Evolutionary conservation across 2,888 invertebrate species (phyloP).

Genomic region (Eristalis intricaria): DNA sequence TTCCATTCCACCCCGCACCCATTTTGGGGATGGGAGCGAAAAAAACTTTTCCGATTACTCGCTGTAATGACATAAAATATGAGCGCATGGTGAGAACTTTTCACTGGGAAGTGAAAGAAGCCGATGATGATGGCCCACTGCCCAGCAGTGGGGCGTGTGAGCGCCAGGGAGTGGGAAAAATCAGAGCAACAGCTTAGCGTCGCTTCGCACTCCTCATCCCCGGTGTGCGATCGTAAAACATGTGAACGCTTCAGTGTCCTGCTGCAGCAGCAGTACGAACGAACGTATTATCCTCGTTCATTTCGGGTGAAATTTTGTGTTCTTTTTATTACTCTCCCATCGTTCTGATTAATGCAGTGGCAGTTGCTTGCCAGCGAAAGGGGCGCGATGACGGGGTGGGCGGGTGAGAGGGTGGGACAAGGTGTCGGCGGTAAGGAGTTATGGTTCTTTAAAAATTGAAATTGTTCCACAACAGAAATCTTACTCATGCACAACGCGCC

Average conservation of each 20-base stretch:
- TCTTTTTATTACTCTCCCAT: conserved; percentile 26
- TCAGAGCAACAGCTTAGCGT: conserved; percentile 68
- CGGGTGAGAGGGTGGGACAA: neutral
- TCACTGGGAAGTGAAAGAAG: neutral
- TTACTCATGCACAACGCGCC: conserved; percentile 24
- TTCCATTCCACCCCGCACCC: conserved; percentile 27
- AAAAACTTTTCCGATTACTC: conserved; percentile 71
- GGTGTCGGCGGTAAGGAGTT: conserved; percentile 2
- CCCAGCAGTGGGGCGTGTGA: neutral
- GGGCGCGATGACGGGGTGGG: neutral
- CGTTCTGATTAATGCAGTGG: conserved; percentile 45
- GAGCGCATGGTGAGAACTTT: conserved; percentile 18
- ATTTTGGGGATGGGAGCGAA: neutral
- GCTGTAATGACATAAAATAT: conserved; percentile 67
- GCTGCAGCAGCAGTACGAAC: neutral
- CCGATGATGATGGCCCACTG: neutral
- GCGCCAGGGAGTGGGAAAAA: conserved; percentile 7
- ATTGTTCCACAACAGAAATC: conserved; percentile 28
- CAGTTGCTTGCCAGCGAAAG: neutral
- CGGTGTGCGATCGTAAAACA: conserved; percentile 45
- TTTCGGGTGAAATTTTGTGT: conserved; percentile 37
- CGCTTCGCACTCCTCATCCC: neutral
- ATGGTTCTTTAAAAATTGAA: conserved; percentile 36
- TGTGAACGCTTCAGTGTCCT: conserved; percentile 32
- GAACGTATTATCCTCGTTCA: conserved; percentile 11